phyloP scores from a whole-genome alignment of 2,888 invertebrate genomes.

The Marasmarcha lunaedactyla region DNA sequence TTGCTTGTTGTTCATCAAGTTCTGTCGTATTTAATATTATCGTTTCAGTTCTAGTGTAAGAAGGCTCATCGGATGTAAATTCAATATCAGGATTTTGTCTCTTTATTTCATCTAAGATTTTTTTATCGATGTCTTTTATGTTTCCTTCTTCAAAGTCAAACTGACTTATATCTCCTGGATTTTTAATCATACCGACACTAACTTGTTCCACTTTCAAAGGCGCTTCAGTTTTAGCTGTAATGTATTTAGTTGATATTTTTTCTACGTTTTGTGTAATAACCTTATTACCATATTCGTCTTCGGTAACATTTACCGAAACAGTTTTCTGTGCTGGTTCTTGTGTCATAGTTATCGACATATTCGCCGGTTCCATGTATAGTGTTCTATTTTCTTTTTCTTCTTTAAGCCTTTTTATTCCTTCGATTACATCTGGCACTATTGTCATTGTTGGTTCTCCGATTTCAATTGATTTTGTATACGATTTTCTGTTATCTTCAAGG shows the following conservation, averaged over 20 bases:
- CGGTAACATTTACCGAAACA: slow-evolving; percentile 59
- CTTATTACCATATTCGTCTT: slow-evolving; percentile 63
- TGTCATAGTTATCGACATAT: slow-evolving; percentile 53
- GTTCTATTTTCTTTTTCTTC: slow-evolving; percentile 48
- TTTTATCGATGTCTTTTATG: slow-evolving; percentile 50
- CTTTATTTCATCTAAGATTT: slow-evolving; percentile 53
- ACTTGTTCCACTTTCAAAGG: slow-evolving; percentile 62
- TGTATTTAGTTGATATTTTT: slow-evolving; percentile 50
- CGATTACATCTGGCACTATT: slow-evolving; percentile 53
- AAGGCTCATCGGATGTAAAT: slow-evolving; percentile 54
- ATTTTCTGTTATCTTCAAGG: slow-evolving; percentile 37
- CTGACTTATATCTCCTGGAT: slow-evolving; percentile 42
- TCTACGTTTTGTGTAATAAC: slow-evolving; percentile 61
- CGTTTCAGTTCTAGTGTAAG: slow-evolving; percentile 59
- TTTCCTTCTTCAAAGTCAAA: slow-evolving; percentile 53
- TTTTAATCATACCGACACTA: slow-evolving; percentile 54
- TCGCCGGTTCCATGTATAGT: slow-evolving; percentile 58
- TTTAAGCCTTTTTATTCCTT: slow-evolving; percentile 43
- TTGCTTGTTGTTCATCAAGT: slow-evolving; percentile 55
- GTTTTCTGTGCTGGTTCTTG: slow-evolving; percentile 62
- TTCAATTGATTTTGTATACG: slow-evolving; percentile 63
- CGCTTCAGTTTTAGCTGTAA: slow-evolving; percentile 46
- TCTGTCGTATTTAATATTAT: slow-evolving; percentile 67
- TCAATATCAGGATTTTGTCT: slow-evolving; percentile 58
- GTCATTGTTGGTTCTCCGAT: slow-evolving; percentile 50